Base-by-base conservation (phyloP, 2,888 invertebrate species). In the Psococerastis gibbosa region DNA sequence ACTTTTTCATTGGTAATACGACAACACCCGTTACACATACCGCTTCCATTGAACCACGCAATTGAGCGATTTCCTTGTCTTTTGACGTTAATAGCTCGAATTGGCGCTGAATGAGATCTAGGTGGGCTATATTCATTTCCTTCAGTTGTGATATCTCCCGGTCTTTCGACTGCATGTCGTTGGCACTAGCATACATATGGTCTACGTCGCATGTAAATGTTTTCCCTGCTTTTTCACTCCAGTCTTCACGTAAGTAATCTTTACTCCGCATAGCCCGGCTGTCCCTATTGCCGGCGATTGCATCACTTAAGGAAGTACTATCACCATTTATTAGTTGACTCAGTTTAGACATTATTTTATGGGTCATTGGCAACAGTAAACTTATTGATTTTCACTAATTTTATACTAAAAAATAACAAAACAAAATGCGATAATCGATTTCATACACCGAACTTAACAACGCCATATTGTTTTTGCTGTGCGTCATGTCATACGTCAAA, bases 61-160 rank as follows among this genome's bases (percentile, higher is more conserved):
- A 64, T 44, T 73, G 68, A 46, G 74, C 71, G 49, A 83, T 70
- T 43, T 76, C 67, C 58, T 79, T 82, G 53, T 89, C 87, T 61
- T 80, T 83, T 52, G 75, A 75, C 51, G 74, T 69, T 49, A 89
- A 70, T 54, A 79, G 73, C 56, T 88, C 85, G 55, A 83, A 83
- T 62, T 89, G 88, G 62, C 87, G 84, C 60, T 88, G 87, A 57
- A 89, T 84, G 48, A 89, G 66, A 61, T 89, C 87, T 54, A 89
- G 66, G 60, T 91, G 87, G 51, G 81, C 69, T 46, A 85, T 64
- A 49, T 88, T 65, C 57, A 89, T 72, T 50, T 82, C 79, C 62
- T 85, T 84, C 43, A 78, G 65, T 54, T 71, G 73, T 58, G 69
- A 73, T 60, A 78, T 75, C 64, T 78, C 76, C 49, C 35, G 35